Conservation (phyloP, 2,888 invertebrate genomes). For the Smittia aterrima region DNA sequence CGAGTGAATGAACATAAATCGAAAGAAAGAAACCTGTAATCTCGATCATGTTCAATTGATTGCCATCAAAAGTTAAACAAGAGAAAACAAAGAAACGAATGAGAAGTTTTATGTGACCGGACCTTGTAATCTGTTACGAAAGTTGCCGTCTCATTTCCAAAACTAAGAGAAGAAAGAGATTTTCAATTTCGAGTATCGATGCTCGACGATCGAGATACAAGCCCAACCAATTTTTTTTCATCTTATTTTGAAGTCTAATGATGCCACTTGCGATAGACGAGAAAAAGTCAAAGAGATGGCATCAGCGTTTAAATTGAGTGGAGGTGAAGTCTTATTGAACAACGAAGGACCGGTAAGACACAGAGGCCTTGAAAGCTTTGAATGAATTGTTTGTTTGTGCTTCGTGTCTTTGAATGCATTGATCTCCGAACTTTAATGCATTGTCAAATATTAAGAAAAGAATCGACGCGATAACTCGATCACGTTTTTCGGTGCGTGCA, state of each 20-base stretch:
- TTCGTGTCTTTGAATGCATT: background rate
- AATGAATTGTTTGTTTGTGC: background rate
- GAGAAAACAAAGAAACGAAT: constrained; percentile 5
- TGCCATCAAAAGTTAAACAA: background rate
- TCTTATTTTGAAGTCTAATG: constrained; percentile 19
- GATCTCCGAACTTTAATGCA: constrained; percentile 3
- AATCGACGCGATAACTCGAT: constrained; percentile 30
- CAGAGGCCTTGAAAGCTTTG: too few species aligned
- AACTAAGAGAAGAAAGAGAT: background rate
- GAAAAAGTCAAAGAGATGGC: background rate
- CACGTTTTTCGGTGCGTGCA: constrained; percentile 25
- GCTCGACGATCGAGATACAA: constrained; percentile 1
- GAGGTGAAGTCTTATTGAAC: background rate
- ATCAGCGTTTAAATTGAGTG: background rate
- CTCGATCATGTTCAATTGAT: constrained; percentile 34
- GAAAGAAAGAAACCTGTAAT: constrained; percentile 20
- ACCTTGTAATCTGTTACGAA: constrained; percentile 30
- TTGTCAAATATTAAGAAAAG: constrained; percentile 15
- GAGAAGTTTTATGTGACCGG: constrained; percentile 7
- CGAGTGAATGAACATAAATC: background rate
- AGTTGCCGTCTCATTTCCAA: constrained; percentile 40
- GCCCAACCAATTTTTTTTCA: background rate
- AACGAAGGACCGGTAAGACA: background rate
- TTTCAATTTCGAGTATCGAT: constrained; percentile 38
- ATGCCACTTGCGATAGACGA: constrained; percentile 40